These are phyloP conservation scores for Cydia pomonella DNA, from an alignment of 1,140 invertebrate species.

Conservation along the genomic window DNA sequence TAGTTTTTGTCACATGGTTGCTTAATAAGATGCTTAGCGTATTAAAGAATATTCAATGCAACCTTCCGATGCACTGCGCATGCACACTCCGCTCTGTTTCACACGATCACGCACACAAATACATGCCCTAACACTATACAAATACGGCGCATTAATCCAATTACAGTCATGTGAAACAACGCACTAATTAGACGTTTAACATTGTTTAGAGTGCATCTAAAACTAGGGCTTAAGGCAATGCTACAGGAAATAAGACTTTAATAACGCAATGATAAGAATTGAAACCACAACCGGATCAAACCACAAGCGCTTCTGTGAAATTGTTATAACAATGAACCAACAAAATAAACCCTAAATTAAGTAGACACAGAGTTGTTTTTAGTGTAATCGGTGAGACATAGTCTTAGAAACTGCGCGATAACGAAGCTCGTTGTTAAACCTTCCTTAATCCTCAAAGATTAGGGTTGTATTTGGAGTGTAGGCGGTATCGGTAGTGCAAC, in stretches of 20 bases:
- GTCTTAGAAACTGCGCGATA: not conserved
- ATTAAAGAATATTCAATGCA: constrained; percentile 38
- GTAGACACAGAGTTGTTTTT: not conserved
- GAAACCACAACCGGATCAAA: constrained; percentile 6
- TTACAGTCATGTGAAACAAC: constrained; percentile 34
- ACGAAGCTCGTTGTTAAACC: not conserved
- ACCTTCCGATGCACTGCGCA: constrained; percentile 40
- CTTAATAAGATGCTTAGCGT: constrained; percentile 28
- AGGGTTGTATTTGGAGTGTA: not conserved
- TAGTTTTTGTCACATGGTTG: constrained; percentile 30
- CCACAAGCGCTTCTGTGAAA: constrained; percentile 11
- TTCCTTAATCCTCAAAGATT: not conserved
- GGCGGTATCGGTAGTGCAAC: not conserved
- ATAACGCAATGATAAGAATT: constrained; percentile 26
- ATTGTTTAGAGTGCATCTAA: constrained; percentile 41
- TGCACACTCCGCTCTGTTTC: constrained; percentile 41
- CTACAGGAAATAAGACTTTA: constrained; percentile 37
- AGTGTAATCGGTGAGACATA: not conserved
- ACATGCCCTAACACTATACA: not conserved
- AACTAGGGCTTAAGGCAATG: constrained; percentile 43
- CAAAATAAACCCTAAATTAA: not conserved
- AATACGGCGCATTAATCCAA: constrained; percentile 32
- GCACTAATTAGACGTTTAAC: constrained; percentile 40
- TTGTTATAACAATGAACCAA: not conserved
- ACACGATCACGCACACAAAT: constrained; percentile 18